A percentile compares a stretch with the other conserved stretches of the same genome.
These are phyloP conservation scores for Drosophila ogumai DNA, from an alignment of 1,140 invertebrate genomes.

Conservation along the genomic window DNA sequence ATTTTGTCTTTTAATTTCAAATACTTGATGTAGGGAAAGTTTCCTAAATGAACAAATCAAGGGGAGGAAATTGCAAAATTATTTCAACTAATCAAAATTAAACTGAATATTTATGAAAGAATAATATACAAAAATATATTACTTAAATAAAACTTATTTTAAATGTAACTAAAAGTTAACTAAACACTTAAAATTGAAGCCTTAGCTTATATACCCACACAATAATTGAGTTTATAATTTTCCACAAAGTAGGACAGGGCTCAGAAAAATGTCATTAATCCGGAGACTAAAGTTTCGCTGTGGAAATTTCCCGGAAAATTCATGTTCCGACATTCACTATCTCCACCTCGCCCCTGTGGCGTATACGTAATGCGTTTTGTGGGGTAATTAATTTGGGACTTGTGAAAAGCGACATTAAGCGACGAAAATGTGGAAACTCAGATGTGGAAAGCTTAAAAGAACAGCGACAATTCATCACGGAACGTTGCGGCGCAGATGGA, in stretches of 20 bases:
- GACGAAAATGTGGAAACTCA: background rate
- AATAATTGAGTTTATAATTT: background rate
- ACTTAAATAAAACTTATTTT: background rate
- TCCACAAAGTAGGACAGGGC: background rate
- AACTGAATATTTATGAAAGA: too few species aligned
- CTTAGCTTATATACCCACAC: too few species aligned
- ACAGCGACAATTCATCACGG: slow-evolving; percentile 58
- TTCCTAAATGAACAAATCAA: too few species aligned
- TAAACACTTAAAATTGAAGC: background rate
- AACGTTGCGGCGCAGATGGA: slow-evolving; percentile 32
- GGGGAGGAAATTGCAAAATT: too few species aligned
- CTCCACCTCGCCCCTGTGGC: background rate
- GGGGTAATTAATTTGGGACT: slow-evolving; percentile 54
- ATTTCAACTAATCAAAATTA: too few species aligned
- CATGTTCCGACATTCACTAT: slow-evolving; percentile 6
- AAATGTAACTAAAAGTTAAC: background rate
- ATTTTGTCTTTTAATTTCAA: background rate
- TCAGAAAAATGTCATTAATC: background rate
- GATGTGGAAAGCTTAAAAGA: background rate
- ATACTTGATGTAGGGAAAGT: background rate
- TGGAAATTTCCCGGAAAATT: slow-evolving; percentile 1
- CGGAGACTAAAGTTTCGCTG: background rate
- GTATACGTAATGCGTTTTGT: slow-evolving; percentile 47
- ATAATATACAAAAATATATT: too few species aligned
- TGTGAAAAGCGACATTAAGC: slow-evolving; percentile 31